These are phyloP conservation scores for Spisula solida DNA, from an alignment of 2,888 invertebrate species.

Conservation along the genomic window DNA sequence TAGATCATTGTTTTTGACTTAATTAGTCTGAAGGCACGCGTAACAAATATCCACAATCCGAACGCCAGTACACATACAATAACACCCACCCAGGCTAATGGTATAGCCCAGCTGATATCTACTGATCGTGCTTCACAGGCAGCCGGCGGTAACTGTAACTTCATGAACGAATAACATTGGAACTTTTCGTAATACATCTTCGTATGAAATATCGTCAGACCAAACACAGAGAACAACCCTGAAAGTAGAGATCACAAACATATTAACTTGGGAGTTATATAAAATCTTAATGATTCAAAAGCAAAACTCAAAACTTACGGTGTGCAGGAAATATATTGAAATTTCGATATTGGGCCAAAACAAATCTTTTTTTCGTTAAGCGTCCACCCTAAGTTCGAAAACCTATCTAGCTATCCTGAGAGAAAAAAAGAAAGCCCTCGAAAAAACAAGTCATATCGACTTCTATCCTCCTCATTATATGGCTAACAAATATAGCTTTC, in stretches of 20 bases:
- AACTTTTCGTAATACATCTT: conserved; percentile 90
- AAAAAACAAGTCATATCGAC: too few relatives aligned
- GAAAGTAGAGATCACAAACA: conserved; percentile 80
- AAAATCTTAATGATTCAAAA: not conserved
- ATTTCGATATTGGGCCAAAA: too few relatives aligned
- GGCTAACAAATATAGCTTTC: too few relatives aligned
- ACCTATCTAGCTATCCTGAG: too few relatives aligned
- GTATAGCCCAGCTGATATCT: conserved; percentile 84
- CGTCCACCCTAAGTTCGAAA: too few relatives aligned
- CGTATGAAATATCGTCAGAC: conserved; percentile 96
- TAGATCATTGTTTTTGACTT: conserved; percentile 84
- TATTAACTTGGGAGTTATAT: not conserved
- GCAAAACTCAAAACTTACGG: too few relatives aligned
- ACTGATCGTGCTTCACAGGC: conserved; percentile 84
- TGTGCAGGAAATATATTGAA: too few relatives aligned
- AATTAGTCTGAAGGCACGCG: conserved; percentile 93
- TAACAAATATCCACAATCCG: conserved; percentile 94
- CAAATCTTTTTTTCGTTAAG: too few relatives aligned
- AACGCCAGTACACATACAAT: conserved; percentile 94
- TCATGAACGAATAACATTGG: conserved; percentile 77
- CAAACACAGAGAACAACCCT: conserved; percentile 97
- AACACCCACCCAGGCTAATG: conserved; percentile 92
- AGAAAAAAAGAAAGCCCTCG: too few relatives aligned
- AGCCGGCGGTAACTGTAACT: conserved; percentile 89
- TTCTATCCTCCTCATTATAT: too few relatives aligned